A percentile compares a stretch with the other conserved stretches of the same genome.
Evolutionary conservation across 2,888 invertebrate species (phyloP).

Genomic region (Tiphia femorata): DNA sequence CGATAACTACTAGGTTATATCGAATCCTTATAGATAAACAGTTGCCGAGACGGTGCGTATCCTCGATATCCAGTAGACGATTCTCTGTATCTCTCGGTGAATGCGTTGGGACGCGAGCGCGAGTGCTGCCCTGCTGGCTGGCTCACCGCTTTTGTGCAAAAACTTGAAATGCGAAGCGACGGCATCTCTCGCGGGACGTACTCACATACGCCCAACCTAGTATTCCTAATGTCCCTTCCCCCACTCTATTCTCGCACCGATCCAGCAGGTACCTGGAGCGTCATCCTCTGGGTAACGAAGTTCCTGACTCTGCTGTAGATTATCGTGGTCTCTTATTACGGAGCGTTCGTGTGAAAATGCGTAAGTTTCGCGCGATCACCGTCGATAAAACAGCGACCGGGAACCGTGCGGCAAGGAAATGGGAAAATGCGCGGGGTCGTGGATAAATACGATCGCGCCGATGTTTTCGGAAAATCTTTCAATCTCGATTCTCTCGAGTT

Average conservation of each 20-base stretch:
- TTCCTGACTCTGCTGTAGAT: background rate
- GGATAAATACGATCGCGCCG: no score
- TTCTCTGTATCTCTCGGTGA: conserved; percentile 13
- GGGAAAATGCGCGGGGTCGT: no score
- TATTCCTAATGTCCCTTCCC: conserved; percentile 17
- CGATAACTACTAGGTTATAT: conserved; percentile 51
- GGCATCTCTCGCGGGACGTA: conserved; percentile 46
- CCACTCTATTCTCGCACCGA: conserved; percentile 10
- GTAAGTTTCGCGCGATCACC: no score
- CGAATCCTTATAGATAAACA: conserved; percentile 9
- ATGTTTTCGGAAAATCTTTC: no score
- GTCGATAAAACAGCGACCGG: no score
- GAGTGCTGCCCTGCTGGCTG: conserved; percentile 26
- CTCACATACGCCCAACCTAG: conserved; percentile 38
- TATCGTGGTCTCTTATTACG: no score
- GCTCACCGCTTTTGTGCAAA: conserved; percentile 36
- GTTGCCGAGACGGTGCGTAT: background rate
- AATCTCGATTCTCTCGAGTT: no score
- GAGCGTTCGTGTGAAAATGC: no score
- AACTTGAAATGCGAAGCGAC: conserved; percentile 44
- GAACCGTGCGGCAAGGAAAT: no score
- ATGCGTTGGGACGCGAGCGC: conserved; percentile 27
- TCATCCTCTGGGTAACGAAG: conserved; percentile 8
- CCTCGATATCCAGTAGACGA: conserved; percentile 2
- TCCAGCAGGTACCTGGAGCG: background rate